Base-by-base conservation (phyloP, 1,140 invertebrate genomes). In the Papilio aristodemus region DNA sequence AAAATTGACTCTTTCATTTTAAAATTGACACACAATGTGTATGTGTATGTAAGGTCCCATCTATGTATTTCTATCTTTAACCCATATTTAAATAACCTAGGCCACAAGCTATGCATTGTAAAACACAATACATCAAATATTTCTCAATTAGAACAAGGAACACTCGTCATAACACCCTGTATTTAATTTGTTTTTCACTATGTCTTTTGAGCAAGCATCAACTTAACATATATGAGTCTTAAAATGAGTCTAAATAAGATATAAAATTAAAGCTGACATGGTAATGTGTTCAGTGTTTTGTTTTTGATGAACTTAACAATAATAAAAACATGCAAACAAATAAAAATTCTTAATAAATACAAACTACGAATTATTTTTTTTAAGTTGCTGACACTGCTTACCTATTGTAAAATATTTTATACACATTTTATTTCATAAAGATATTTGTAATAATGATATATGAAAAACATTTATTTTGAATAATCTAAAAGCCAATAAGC, bases 201-300 rank as follows among this genome's bases (percentile, higher is more conserved):
- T 74, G 71, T 74, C 72, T 77, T 72, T 78, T 79, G 77, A 81
- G 74, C 79, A 81, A 79, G 76, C 75, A 67, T 38, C 37, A 64
- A 66, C 70, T 71, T 72, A 68, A 68, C 38, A n/a, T 68, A 71
- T 66, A 68, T 32, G 57, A 64, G 27, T 66, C 64, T 64, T 50
- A 66, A 27, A 57, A 68, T 68, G 38, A 58, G 37, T 68, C 60
- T 41, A 66, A 25, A 59, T 57, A 54, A 59, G n/a, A 59, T 69
- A 71, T 70, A 70, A 76, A 79, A 78, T 86, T 86, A 86, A 86
- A 86, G 85, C 85, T 85, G 77, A 78, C 73, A 79, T 86, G 85
- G 85, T 86, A 86, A 86, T 86, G 77, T 80, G 66, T 79, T 78
- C 70, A 73, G 54, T 66, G 25, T 8, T 64, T 43, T 27, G n/a